These are phyloP conservation scores for Anagrus nilaparvatae DNA, from an alignment of 1,140 invertebrate species.

Conservation along the genomic window DNA sequence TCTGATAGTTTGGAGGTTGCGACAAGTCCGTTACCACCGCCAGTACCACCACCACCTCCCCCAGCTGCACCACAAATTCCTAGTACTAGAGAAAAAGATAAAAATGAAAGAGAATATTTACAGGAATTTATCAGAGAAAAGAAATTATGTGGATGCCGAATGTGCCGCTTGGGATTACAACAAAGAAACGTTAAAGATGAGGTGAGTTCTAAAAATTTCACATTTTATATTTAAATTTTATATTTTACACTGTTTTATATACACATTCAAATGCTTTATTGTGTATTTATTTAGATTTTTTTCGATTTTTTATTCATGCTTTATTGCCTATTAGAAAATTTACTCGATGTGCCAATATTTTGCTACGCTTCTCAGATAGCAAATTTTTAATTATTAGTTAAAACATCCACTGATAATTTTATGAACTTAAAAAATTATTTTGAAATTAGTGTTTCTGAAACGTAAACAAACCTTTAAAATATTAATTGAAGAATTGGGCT, in stretches of 20 bases:
- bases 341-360: not conserved
- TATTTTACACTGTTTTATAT: not conserved
- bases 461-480: too few species aligned
- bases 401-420: too few species aligned
- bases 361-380: not conserved
- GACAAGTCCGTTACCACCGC: constrained; percentile 39
- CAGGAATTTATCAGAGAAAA: too few species aligned
- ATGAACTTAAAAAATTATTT: too few species aligned
- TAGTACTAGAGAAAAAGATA: constrained; percentile 18
- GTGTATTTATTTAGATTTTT: not conserved
- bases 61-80: constrained; percentile 32
- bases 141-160: constrained; percentile 34
- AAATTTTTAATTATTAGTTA: too few species aligned
- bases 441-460: too few species aligned
- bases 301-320: not conserved
- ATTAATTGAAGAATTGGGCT: too few species aligned
- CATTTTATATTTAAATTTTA: too few species aligned
- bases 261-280: not conserved
- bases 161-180: constrained; percentile 35
- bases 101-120: constrained; percentile 24
- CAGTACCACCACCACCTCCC: constrained; percentile 36
- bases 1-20: constrained; percentile 41
- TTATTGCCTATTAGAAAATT: not conserved
- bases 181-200: constrained; percentile 36
- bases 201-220: constrained; percentile 35